phyloP scores from a whole-genome alignment of 2,797 vertebrate genomes.

The Melanotaenia nigrans region DNA sequence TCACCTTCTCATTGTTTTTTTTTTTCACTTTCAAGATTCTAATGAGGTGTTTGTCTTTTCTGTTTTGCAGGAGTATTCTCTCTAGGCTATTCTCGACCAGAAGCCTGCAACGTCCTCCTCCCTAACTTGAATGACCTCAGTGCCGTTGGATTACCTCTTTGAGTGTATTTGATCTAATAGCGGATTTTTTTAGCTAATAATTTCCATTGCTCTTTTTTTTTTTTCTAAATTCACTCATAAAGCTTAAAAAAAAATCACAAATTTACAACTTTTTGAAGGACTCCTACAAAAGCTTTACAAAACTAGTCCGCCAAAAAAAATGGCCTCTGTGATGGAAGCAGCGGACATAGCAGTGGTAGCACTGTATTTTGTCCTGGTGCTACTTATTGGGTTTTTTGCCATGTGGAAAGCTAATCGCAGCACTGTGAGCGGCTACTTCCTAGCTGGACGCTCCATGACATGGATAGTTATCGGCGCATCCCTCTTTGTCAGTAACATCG shows the following conservation, averaged over 20 bases:
- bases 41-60: slow-evolving; percentile 90
- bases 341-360: slow-evolving; percentile 95
- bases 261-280: slow-evolving; percentile 21
- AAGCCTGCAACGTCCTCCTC: slow-evolving; percentile 84
- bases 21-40: slow-evolving; percentile 43
- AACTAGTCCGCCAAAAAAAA: slow-evolving; percentile 55
- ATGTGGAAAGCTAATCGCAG: slow-evolving; percentile 98
- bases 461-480: slow-evolving; percentile 96
- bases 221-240: slow-evolving; percentile 17
- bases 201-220: slow-evolving; percentile 45
- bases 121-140: slow-evolving; percentile 87
- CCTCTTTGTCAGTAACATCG: slow-evolving; percentile 99
- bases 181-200: slow-evolving; percentile 83
- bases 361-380: slow-evolving; percentile 95
- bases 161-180: slow-evolving; percentile 73
- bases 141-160: slow-evolving; percentile 89
- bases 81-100: slow-evolving; percentile 90
- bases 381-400: slow-evolving; percentile 93
- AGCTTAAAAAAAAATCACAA: neutral
- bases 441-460: slow-evolving; percentile 97
- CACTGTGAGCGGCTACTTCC: slow-evolving; percentile 97
- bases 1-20: slow-evolving; percentile 24
- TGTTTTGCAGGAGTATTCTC: slow-evolving; percentile 96
- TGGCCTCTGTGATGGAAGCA: slow-evolving; percentile 90
- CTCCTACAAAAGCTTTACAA: slow-evolving; percentile 20